Evolutionary conservation across 2,113 vertebrate species (phyloP), one percentile per base, ranked within the genome.

Genomic region (Varanus salvator): DNA sequence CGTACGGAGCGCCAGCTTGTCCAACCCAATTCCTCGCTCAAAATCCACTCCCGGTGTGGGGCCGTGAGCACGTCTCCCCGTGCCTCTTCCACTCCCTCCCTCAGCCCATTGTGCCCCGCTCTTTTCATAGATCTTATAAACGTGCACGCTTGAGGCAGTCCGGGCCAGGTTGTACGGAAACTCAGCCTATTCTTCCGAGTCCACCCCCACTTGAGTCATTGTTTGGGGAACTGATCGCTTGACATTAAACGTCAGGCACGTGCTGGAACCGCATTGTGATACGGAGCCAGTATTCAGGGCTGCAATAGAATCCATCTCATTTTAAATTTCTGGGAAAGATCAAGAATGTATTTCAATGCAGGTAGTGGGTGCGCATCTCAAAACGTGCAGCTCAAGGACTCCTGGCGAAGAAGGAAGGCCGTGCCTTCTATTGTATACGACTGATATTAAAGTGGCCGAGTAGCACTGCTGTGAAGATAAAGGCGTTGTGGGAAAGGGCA

Each of bases 301-400:
- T 89, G 90, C 54, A 81, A 84, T 54, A 92, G 89, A 94, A 93
- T 38, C 90, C 85, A 90, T 52, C 91, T 95, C 90, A 86, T 92
- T 96, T 90, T 92, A 87, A 87, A 93, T 94, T 94, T 92, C 93
- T 91, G 84, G 80, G 84, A 93, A 71, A 74, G 80, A 92, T 92
- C 90, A 81, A 74, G 19, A 90, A 87, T 52, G 0, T 78, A 72
- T 91, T 94, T 93, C 84, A 90, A 86, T 89, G 57, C 21, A 7
- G 48, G 23, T 25, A 34, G 8, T 57, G 15, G 17, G 80, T 34
- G 8, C 66, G 21, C 14, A 21, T 71, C 23, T 68, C 11, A 68
- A 84, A 85, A 25, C 66, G 15, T 50, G 31, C 38, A 71, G 34
- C 48, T 44, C 4, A 19, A 72, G 66, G 66, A 31, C 54, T 83